Evolutionary conservation across 2,113 vertebrate species (phyloP).

Genomic region (Eleginops maclovinus): DNA sequence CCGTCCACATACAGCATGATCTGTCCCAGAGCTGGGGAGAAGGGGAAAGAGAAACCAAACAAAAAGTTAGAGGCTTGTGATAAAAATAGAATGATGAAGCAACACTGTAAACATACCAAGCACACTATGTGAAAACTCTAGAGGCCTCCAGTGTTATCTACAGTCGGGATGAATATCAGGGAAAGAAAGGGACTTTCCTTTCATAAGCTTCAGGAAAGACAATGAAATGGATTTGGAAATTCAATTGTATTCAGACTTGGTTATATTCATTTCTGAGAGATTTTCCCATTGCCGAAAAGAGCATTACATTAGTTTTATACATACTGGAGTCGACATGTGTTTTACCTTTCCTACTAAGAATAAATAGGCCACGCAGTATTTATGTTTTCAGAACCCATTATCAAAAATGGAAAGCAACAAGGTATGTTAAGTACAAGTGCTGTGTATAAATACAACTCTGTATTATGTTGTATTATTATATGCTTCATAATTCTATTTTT

Average conservation of each 20-base stretch:
- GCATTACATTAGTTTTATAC: neutral
- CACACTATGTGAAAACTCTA: slow-evolving; percentile 7
- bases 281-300: neutral
- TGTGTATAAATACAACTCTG: no score
- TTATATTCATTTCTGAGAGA: no score
- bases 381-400: neutral
- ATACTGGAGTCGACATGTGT: neutral
- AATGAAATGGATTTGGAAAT: neutral
- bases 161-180: slow-evolving; percentile 19
- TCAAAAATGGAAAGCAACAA: neutral
- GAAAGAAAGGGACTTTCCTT: neutral
- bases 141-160: neutral
- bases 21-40: slow-evolving; percentile 90
- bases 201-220: neutral
- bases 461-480: neutral
- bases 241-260: neutral
- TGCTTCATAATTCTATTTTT: neutral
- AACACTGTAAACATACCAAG: slow-evolving; percentile 9
- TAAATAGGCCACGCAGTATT: neutral
- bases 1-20: slow-evolving; percentile 99
- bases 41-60: neutral
- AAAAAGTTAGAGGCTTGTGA: slow-evolving; percentile 9
- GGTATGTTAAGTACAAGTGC: no score
- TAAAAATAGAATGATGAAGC: slow-evolving; percentile 20
- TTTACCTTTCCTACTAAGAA: neutral